Conservation (phyloP, 2,797 vertebrate genomes). For the Mus minutoides region DNA sequence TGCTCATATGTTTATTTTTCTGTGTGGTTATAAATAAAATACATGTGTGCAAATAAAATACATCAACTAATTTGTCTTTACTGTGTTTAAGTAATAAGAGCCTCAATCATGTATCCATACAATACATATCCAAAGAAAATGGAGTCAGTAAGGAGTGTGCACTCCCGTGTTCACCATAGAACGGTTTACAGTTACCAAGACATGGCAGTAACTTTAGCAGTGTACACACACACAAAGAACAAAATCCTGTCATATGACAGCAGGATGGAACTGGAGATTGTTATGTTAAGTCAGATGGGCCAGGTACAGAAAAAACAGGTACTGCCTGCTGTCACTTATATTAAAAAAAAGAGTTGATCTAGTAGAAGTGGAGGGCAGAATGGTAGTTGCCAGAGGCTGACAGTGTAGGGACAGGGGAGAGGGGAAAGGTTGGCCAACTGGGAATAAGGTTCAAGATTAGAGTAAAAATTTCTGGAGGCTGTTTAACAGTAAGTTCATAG, state of each 20-base stretch:
- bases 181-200: not conserved
- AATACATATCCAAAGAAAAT: not conserved
- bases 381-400: not conserved
- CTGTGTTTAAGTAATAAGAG: not conserved
- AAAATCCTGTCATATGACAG: not conserved
- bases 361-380: not conserved
- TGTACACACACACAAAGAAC: not conserved
- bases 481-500: not conserved
- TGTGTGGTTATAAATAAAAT: not conserved
- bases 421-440: not conserved
- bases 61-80: constrained; percentile 5
- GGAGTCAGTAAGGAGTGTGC: not conserved
- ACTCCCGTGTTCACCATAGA: not conserved
- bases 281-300: not conserved
- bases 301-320: not conserved
- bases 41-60: constrained; percentile 46
- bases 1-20: not conserved
- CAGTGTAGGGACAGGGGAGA: too few relatives aligned
- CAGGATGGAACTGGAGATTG: not conserved
- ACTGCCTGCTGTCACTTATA: not conserved
- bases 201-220: not conserved
- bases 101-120: not conserved
- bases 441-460: not conserved
- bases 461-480: not conserved
- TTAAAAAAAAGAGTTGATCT: too few relatives aligned